Base-by-base conservation (phyloP, 2,888 invertebrate genomes). In the Heteromyza rotundicornis region DNA sequence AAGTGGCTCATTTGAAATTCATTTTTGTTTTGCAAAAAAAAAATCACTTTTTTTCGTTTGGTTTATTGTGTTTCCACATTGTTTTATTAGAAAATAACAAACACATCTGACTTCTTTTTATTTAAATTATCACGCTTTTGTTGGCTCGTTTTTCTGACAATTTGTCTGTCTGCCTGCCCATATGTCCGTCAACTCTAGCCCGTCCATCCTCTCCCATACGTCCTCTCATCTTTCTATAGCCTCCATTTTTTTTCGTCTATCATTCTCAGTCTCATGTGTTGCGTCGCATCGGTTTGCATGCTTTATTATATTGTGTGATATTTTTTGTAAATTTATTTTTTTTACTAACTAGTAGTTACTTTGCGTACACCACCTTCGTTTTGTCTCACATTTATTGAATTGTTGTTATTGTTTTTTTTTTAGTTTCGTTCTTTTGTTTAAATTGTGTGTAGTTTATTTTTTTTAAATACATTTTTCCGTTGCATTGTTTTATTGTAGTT, bases 1-100 rank as follows among this genome's bases (percentile, higher is more conserved):
- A 40, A 40, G 40, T 40, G 40, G 40, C 40, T 40, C 40, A 40
- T 40, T 40, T 40, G 12, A 40, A 40, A 40, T 40, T 40, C 40
- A 3, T n/a, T 40, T 10, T 40, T 40, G 40, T 40, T 40, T n/a
- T n/a, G n/a, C n/a, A n/a, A n/a, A n/a, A n/a, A n/a, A n/a, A n/a
- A n/a, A 40, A 40, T 40, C 5, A 40, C 14, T 32, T 5, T 40
- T n/a, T 7, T 40, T 10, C 40, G 40, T 10, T 40, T 3, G 40
- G 5, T 40, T 40, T 40, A n/a, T 40, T 40, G 27, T 27, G 10
- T 27, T 27, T 27, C 10, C 40, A 40, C 40, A 40, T 40, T 40
- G 40, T 40, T 40, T 40, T 7, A n/a, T n/a, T n/a, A 40, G 10
- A 40, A 40, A 40, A 40, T 40, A 27, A 27, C n/a, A n/a, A n/a